Evolutionary conservation across 2,888 invertebrate species (phyloP).

Genomic region (Yponomeuta malinellus): DNA sequence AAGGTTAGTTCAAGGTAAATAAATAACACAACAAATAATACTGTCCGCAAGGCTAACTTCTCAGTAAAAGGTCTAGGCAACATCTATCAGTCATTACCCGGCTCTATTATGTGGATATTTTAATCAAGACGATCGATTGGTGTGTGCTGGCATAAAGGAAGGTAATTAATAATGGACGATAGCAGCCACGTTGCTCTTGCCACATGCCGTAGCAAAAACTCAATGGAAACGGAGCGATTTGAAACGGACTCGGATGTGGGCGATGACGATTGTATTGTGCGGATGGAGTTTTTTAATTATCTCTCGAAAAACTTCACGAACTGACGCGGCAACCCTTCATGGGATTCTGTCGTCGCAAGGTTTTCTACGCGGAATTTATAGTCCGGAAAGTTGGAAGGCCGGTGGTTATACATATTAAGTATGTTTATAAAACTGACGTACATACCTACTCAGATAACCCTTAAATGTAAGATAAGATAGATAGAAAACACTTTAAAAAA

Average conservation of each 20-base stretch:
- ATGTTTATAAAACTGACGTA: no score
- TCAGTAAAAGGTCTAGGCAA: background rate
- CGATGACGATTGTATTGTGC: constrained; percentile 47
- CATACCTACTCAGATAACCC: no score
- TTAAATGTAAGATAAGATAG: no score
- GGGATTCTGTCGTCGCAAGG: background rate
- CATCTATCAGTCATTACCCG: constrained; percentile 45
- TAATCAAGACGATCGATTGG: constrained; percentile 70
- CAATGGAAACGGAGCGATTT: constrained; percentile 65
- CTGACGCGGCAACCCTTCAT: background rate
- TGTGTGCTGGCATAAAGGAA: constrained; percentile 63
- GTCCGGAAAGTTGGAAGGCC: no score
- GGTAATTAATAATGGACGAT: constrained; percentile 71
- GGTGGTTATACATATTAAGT: no score
- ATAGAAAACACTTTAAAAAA: no score
- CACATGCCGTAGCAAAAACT: constrained; percentile 70
- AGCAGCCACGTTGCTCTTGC: constrained; percentile 40
- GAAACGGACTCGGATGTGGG: constrained; percentile 61
- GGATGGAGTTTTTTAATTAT: constrained; percentile 7
- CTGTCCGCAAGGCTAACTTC: background rate
- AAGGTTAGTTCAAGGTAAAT: no score
- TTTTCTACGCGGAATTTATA: no score
- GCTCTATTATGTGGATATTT: constrained; percentile 70
- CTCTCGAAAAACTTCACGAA: background rate
- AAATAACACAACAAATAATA: no score